Percentiles rank a stretch among this genome's conserved stretches.
Conservation (phyloP, 2,888 invertebrate species). For the Mylabris sibirica region DNA sequence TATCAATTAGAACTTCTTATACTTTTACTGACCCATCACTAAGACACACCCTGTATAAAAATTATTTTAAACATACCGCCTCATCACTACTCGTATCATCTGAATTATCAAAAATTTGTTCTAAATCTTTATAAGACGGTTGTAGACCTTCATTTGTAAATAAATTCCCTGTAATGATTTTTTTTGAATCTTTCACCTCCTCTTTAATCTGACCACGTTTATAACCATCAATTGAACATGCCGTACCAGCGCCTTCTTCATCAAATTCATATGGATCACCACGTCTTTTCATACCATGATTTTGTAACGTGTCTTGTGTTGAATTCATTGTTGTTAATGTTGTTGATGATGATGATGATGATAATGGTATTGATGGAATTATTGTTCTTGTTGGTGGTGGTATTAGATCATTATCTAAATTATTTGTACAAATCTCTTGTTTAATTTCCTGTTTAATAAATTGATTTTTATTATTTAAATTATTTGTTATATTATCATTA, state of each 20-base stretch:
- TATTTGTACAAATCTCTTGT: conserved; percentile 61
- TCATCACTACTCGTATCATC: conserved; percentile 91
- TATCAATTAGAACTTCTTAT: no score
- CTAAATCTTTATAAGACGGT: conserved; percentile 88
- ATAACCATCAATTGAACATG: conserved; percentile 64
- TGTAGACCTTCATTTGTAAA: conserved; percentile 90
- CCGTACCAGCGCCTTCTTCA: conserved; percentile 67
- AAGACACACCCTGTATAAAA: no score
- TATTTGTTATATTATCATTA: conserved; percentile 46
- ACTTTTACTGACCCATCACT: no score
- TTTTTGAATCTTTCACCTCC: conserved; percentile 61
- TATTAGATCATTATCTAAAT: not conserved
- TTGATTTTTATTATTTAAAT: conserved; percentile 41
- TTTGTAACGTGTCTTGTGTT: conserved; percentile 30
- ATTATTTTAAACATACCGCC: conserved; percentile 76
- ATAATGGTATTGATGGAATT: not conserved
- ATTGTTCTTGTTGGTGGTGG: conserved; percentile 8
- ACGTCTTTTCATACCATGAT: conserved; percentile 59
- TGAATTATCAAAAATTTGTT: conserved; percentile 91
- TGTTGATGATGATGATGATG: conserved; percentile 22
- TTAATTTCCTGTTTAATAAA: conserved; percentile 66
- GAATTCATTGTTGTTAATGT: conserved; percentile 5
- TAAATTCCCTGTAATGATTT: conserved; percentile 70
- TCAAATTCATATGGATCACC: conserved; percentile 78
- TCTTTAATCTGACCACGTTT: conserved; percentile 63